Evolutionary conservation across 2,888 invertebrate species (phyloP).

Genomic region (Plagodis pulveraria): DNA sequence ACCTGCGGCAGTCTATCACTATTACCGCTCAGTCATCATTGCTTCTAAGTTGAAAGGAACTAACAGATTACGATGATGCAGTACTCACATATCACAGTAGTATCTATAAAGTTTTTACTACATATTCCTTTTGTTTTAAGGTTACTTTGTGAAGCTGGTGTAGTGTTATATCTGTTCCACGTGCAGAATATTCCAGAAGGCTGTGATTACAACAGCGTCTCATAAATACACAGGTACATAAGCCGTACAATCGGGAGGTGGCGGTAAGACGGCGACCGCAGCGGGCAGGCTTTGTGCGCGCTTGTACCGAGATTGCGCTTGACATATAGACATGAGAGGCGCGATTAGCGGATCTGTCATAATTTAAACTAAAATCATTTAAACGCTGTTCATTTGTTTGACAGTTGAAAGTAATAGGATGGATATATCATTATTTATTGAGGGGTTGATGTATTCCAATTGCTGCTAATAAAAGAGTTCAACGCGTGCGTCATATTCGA

Average conservation of each 20-base stretch:
- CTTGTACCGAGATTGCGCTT: conserved; percentile 63
- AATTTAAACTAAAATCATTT: not conserved
- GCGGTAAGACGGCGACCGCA: conserved; percentile 80
- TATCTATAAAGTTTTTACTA: too few relatives aligned
- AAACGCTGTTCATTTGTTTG: too few relatives aligned
- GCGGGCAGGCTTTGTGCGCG: conserved; percentile 79
- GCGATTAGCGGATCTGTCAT: conserved; percentile 13
- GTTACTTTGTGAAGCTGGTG: not conserved
- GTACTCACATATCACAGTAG: too few relatives aligned
- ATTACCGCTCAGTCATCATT: too few relatives aligned
- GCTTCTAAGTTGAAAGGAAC: too few relatives aligned
- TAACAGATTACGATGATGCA: too few relatives aligned
- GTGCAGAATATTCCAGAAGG: conserved; percentile 32
- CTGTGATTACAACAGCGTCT: conserved; percentile 47
- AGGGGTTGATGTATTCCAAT: too few relatives aligned
- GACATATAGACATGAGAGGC: conserved; percentile 28
- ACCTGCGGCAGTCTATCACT: too few relatives aligned
- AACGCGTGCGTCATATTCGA: conserved; percentile 17
- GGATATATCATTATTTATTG: not conserved
- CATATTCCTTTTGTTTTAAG: too few relatives aligned
- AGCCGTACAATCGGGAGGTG: conserved; percentile 63
- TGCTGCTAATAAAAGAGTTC: conserved; percentile 11
- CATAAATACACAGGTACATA: conserved; percentile 50
- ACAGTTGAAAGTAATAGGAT: not conserved
- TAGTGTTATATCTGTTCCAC: conserved; percentile 5